Conservation (phyloP, 2,797 vertebrate species). For the Chromis chromis region DNA sequence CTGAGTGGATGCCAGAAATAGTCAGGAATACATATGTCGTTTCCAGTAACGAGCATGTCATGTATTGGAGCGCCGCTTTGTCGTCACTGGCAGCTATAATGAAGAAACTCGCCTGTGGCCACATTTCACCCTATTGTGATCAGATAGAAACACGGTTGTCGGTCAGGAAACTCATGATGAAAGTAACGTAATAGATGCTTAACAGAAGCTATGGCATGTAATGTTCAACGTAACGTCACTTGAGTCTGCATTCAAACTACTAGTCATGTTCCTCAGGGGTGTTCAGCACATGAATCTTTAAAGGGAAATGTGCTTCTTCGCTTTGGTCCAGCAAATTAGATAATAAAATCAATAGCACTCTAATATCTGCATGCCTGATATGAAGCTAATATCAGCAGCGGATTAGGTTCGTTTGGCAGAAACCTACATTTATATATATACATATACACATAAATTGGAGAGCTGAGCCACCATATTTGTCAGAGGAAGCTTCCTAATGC, state of each 20-base stretch:
- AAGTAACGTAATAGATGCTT: conserved; percentile 9
- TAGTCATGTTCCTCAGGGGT: neutral
- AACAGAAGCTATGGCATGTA: conserved; percentile 16
- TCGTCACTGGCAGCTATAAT: conserved; percentile 49
- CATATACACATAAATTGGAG: no score
- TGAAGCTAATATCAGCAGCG: neutral
- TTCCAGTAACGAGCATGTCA: conserved; percentile 24
- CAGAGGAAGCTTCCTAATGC: no score
- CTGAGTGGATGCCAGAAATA: conserved; percentile 49
- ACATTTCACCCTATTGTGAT: conserved; percentile 48
- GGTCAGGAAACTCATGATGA: conserved; percentile 30
- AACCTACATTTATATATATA: neutral
- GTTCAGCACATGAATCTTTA: neutral
- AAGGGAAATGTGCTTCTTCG: neutral
- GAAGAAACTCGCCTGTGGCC: conserved; percentile 51
- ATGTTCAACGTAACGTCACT: conserved; percentile 8
- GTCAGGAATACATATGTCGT: conserved; percentile 43
- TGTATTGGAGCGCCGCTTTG: conserved; percentile 25
- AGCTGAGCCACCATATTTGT: no score
- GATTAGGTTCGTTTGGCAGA: neutral
- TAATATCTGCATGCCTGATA: neutral
- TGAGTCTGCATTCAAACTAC: neutral
- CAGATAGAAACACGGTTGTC: conserved; percentile 40
- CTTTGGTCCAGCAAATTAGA: neutral
- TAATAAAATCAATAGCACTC: neutral